Evolutionary conservation across 92 coral and sea anemone species (phyloP).

Genomic region (Muricea muricata): DNA sequence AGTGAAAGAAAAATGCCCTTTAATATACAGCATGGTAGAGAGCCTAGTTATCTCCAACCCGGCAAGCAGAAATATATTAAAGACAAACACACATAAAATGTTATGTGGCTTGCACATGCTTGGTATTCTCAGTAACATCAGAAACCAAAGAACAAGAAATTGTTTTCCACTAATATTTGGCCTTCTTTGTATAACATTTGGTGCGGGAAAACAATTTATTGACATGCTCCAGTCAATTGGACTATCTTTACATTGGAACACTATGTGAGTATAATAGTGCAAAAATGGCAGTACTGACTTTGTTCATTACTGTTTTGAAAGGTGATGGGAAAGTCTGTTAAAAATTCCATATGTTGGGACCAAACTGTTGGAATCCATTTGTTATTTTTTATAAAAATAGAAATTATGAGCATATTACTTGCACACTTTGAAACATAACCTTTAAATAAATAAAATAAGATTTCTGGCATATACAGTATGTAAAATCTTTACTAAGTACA

Average conservation of each 20-base stretch:
- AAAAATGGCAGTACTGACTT: background rate
- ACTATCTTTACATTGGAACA: conserved; percentile 62
- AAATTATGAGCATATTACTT: no score
- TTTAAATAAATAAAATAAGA: no score
- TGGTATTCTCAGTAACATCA: conserved; percentile 7
- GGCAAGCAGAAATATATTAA: conserved; percentile 8
- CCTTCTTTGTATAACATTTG: conserved; percentile 9
- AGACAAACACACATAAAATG: conserved; percentile 24
- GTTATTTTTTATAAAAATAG: no score
- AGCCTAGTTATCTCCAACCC: conserved; percentile 4
- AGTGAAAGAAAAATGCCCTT: conserved; percentile 63
- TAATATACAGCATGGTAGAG: conserved; percentile 28
- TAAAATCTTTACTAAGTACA: no score
- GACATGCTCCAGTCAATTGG: conserved; percentile 44
- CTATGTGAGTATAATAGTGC: conserved; percentile 55
- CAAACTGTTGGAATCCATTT: no score
- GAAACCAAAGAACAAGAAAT: conserved; percentile 23
- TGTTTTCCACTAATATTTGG: conserved; percentile 23
- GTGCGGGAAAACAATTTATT: conserved; percentile 13
- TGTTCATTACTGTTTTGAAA: background rate
- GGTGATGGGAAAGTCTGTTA: no score
- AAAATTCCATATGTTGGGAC: no score
- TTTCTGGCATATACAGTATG: no score
- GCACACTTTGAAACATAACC: no score
- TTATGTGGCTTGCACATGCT: conserved; percentile 8